Percentiles rank a stretch among this genome's conserved stretches.
phyloP scores from a whole-genome alignment of 92 coral and sea anemone genomes.

The Epizoanthus stellaris region DNA sequence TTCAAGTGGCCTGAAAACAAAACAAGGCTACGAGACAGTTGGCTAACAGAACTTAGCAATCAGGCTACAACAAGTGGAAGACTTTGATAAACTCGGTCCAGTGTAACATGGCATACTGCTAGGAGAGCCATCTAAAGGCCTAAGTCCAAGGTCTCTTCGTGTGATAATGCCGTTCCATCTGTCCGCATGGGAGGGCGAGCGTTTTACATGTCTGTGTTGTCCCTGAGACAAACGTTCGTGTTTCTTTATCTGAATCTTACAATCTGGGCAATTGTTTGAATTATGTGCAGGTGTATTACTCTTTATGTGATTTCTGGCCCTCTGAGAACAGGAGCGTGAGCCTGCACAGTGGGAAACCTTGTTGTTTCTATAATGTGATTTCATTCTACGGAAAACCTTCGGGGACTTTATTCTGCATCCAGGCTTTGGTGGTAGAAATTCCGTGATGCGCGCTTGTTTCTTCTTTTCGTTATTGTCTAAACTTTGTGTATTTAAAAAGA shows the following conservation, averaged over 20 bases:
- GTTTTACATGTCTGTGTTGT: constrained; percentile 17
- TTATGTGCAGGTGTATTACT: constrained; percentile 20
- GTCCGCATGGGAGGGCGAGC: constrained; percentile 28
- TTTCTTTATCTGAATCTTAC: constrained; percentile 28
- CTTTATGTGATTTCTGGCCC: neutral
- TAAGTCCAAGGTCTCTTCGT: constrained; percentile 33
- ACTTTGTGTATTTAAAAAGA: constrained; percentile 30
- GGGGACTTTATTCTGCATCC: constrained; percentile 28
- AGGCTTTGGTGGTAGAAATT: constrained; percentile 14
- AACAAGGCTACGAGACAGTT: constrained; percentile 47
- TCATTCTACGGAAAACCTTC: constrained; percentile 13
- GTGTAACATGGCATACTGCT: neutral
- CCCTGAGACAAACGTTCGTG: neutral
- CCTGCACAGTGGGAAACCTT: neutral
- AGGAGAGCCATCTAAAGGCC: constrained; percentile 41
- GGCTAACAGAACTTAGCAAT: constrained; percentile 71
- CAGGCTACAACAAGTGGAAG: constrained; percentile 55
- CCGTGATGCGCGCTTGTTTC: constrained; percentile 28
- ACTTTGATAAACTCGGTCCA: neutral
- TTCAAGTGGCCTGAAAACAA: neutral
- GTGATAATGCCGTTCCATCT: constrained; percentile 39
- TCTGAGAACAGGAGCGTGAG: constrained; percentile 11
- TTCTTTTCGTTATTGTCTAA: neutral
- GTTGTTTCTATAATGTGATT: constrained; percentile 11
- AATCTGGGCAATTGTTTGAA: constrained; percentile 32